A percentile compares a stretch with the other conserved stretches of the same genome.
phyloP scores from a whole-genome alignment of 2,888 invertebrate genomes.

The Tenthredo distinguenda region DNA sequence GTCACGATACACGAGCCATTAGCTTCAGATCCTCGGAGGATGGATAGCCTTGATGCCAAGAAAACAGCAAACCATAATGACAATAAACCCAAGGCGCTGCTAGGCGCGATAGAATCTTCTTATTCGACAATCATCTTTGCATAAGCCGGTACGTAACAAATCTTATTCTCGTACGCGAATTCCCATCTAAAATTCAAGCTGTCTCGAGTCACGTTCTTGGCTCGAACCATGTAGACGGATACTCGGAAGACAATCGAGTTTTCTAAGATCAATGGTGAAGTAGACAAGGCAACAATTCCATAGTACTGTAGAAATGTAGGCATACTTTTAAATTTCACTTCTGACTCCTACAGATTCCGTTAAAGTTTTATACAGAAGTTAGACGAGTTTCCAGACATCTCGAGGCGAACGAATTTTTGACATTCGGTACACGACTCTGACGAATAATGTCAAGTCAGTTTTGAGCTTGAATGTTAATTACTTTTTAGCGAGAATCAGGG shows the following conservation, averaged over 20 bases:
- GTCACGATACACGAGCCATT: slow-evolving; percentile 47
- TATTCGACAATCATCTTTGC: slow-evolving; percentile 33
- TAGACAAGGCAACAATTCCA: neutral
- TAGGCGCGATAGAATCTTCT: neutral
- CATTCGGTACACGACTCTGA: slow-evolving; percentile 11
- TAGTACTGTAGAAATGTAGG: neutral
- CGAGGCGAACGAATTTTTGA: slow-evolving; percentile 13
- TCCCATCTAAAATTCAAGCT: neutral
- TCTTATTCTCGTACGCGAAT: neutral
- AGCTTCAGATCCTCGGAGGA: slow-evolving; percentile 45
- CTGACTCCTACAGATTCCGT: neutral
- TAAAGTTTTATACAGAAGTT: neutral
- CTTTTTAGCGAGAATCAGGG: slow-evolving; percentile 1
- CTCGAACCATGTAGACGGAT: neutral
- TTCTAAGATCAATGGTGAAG: slow-evolving; percentile 9
- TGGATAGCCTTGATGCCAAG: slow-evolving; percentile 29
- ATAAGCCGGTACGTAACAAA: neutral
- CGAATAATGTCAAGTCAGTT: slow-evolving; percentile 19
- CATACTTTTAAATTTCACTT: neutral
- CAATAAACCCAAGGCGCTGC: slow-evolving; percentile 24
- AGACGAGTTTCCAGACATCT: slow-evolving; percentile 28
- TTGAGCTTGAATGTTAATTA: slow-evolving; percentile 22
- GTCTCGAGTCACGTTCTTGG: slow-evolving; percentile 11
- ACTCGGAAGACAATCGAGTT: slow-evolving; percentile 6
- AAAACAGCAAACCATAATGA: slow-evolving; percentile 23